Evolutionary conservation across 2,888 invertebrate genomes (phyloP).

Genomic region (Acronicta psi): DNA sequence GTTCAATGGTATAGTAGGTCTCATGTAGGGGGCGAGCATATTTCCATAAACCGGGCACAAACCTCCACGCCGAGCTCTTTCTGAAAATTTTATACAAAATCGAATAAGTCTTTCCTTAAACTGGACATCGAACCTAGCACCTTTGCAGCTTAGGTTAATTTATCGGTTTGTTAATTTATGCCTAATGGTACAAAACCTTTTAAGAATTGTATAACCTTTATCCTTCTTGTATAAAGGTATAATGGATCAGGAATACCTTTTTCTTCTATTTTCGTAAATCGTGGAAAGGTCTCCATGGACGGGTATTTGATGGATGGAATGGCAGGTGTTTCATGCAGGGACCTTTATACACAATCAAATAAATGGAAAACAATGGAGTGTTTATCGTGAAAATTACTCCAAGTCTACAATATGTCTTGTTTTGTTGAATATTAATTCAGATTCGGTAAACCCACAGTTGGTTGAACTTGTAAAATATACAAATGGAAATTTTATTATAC

Average conservation of each 20-base stretch:
- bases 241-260: constrained; percentile 40
- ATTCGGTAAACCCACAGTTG: too few relatives aligned
- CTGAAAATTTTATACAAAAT: too few relatives aligned
- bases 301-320: constrained; percentile 18
- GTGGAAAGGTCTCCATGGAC: constrained; percentile 28
- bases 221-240: constrained; percentile 15
- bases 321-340: background rate
- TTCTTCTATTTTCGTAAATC: constrained; percentile 29
- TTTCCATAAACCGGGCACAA: too few relatives aligned
- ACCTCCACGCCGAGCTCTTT: too few relatives aligned
- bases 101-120: too few relatives aligned
- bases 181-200: constrained; percentile 21
- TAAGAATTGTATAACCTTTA: constrained; percentile 20
- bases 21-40: too few relatives aligned
- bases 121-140: too few relatives aligned
- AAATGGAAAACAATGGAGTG: constrained; percentile 1
- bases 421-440: background rate
- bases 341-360: background rate
- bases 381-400: background rate
- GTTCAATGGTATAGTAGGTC: too few relatives aligned
- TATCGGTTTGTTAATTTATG: background rate
- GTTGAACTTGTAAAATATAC: too few relatives aligned
- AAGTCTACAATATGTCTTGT: background rate
- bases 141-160: too few relatives aligned
- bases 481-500: too few relatives aligned